Evolutionary conservation across 2,113 vertebrate species (phyloP).

Genomic region (Colinus virginianus): DNA sequence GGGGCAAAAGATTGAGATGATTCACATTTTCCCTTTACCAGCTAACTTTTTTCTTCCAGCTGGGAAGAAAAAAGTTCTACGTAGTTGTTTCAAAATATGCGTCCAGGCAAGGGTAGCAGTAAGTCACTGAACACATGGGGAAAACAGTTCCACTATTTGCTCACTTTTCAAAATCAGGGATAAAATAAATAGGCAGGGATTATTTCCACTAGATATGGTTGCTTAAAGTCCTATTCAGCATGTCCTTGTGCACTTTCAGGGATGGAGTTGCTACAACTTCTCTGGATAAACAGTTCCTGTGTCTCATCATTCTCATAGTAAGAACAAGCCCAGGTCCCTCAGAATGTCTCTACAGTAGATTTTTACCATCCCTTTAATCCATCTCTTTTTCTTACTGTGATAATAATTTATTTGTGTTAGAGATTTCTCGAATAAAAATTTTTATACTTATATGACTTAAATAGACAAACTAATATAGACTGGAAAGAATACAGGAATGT

Average conservation of each 20-base stretch:
- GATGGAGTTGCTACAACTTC: neutral
- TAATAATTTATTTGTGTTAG: neutral
- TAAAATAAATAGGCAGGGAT: neutral
- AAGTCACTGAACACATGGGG: accelerated
- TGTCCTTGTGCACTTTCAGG: neutral
- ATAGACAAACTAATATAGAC: neutral
- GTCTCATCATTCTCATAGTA: neutral
- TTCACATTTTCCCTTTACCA: neutral
- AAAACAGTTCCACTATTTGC: neutral
- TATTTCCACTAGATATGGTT: neutral
- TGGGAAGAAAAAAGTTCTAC: neutral
- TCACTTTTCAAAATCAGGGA: neutral
- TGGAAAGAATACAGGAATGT: too few relatives aligned
- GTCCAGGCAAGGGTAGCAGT: neutral
- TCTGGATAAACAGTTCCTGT: neutral
- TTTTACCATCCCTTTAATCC: neutral
- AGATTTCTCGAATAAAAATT: neutral
- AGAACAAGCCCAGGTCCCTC: neutral
- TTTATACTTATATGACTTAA: neutral
- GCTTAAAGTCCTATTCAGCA: neutral
- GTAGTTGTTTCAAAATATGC: neutral
- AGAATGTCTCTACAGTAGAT: neutral
- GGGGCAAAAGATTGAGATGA: neutral
- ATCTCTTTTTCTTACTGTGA: neutral
- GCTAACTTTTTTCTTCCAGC: too few relatives aligned